Base-by-base conservation (phyloP, 2,113 vertebrate species). In the Puntigrus tetrazona region DNA sequence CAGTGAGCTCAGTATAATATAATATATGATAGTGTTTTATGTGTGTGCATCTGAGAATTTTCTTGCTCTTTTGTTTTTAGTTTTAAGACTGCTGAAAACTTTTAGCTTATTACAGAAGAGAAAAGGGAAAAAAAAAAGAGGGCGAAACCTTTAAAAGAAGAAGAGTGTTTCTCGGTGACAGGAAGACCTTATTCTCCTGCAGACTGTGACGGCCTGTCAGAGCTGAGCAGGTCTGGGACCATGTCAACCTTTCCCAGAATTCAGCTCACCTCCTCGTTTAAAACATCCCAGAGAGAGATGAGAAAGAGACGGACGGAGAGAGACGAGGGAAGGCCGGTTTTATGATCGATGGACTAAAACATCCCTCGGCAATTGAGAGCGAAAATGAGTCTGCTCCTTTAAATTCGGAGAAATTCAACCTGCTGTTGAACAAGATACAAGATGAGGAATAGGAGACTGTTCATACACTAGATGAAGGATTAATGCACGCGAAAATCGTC, bases 181-280 rank as follows among this genome's bases (percentile, higher is more conserved):
- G 77, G 1, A 8, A 79, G 75, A 57, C 47, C 6, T 59, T 78
- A 43, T 78, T 78, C 77, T 61, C 55, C 55, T 20, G 55, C 61
- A 57, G 55, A 25, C n/a, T 61, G 77, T 78, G 77, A 78, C 31
- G n/a, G 34, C 55, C 50, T 55, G 50, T 57, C n/a, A 77, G 1
- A 36, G 47, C 4, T 0, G 8, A 78, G 22, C 55, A 27, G 55
- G 77, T 43, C 34, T 78, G 55, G 20, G n/a, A 13, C 14, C 3
- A 57, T 59, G 31, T 59, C 20, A 59, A 41, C 77, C 55, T 10
- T 79, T 29, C 77, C 55, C 77, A 79, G 22, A 79, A 43, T 45
- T 63, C 77, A 79, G 5, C 63, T 79, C 77, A 29, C 34, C 55
- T 41, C 50, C 75, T 78, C 52, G 63, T 79, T 79, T 79, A 43